Percentiles rank a stretch among this genome's conserved stretches.
Evolutionary conservation across 2,797 vertebrate genomes (phyloP).

Genomic region (Lepidocolaptes lacrymiger): DNA sequence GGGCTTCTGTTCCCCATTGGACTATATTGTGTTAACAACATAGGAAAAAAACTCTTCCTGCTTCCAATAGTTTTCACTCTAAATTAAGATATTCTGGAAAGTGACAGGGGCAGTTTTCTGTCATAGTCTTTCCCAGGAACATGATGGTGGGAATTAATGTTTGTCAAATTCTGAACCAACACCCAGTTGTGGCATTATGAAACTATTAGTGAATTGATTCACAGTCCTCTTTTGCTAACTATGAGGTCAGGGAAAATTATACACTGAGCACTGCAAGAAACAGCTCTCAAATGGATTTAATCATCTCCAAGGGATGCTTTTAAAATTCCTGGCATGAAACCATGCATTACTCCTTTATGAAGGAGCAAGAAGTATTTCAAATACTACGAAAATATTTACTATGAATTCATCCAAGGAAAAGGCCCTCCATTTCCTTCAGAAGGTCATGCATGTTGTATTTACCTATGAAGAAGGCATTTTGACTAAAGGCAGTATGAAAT

Average conservation of each 20-base stretch:
- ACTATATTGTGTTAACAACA: background rate
- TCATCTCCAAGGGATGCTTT: background rate
- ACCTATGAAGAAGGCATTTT: background rate
- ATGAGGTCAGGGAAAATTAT: background rate
- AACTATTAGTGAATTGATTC: background rate
- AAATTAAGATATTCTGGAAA: background rate
- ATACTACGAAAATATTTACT: background rate
- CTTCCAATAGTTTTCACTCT: background rate
- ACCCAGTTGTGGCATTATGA: background rate
- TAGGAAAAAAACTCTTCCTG: background rate
- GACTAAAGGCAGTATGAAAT: background rate
- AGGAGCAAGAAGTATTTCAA: background rate
- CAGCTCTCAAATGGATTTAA: background rate
- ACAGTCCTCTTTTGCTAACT: background rate
- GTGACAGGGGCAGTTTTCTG: background rate
- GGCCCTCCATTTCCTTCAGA: background rate
- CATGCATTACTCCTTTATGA: background rate
- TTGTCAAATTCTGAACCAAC: background rate
- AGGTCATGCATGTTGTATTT: background rate
- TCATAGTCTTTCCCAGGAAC: background rate
- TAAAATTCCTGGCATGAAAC: background rate
- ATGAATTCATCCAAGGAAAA: background rate
- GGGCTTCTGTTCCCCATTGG: background rate
- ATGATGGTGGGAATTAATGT: background rate
- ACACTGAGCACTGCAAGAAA: background rate